These are phyloP conservation scores for Alosa alosa DNA, from an alignment of 2,113 vertebrate species.

Conservation along the genomic window DNA sequence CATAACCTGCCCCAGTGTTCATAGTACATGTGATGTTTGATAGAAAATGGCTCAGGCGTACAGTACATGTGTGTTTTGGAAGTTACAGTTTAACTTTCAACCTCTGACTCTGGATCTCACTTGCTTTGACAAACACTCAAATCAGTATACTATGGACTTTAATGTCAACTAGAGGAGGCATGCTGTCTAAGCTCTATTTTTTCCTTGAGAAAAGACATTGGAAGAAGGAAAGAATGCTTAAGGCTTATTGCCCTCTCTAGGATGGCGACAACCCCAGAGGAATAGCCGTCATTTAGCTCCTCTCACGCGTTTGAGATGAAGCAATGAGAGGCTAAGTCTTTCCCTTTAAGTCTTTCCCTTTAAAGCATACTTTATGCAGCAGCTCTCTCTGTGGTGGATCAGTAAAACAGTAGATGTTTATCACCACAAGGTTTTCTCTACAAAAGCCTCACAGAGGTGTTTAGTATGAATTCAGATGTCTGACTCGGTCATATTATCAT, in stretches of 20 bases:
- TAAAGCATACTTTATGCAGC: neutral
- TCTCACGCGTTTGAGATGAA: neutral
- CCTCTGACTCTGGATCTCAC: neutral
- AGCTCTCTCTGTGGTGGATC: neutral
- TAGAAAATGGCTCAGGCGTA: neutral
- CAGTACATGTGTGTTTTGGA: neutral
- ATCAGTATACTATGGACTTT: neutral
- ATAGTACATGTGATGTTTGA: neutral
- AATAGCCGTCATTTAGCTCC: neutral
- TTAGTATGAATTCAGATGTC: slow-evolving; percentile 5
- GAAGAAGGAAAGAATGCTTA: neutral
- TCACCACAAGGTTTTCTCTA: neutral
- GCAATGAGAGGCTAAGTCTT: neutral
- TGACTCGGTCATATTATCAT: neutral
- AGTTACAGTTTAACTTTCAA: neutral
- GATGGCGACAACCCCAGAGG: neutral
- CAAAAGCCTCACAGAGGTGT: neutral
- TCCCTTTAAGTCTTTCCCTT: too few species aligned
- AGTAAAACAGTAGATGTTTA: slow-evolving; percentile 3
- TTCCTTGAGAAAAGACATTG: neutral
- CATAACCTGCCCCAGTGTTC: neutral
- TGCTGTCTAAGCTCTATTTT: neutral
- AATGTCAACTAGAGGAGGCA: neutral
- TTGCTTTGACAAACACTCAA: neutral
- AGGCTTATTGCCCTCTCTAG: neutral